A percentile compares a stretch with the other conserved stretches of the same genome.
Conservation (phyloP, 37 sponge, comb jelly and placozoan genomes). For the Eunapius fragilis region DNA sequence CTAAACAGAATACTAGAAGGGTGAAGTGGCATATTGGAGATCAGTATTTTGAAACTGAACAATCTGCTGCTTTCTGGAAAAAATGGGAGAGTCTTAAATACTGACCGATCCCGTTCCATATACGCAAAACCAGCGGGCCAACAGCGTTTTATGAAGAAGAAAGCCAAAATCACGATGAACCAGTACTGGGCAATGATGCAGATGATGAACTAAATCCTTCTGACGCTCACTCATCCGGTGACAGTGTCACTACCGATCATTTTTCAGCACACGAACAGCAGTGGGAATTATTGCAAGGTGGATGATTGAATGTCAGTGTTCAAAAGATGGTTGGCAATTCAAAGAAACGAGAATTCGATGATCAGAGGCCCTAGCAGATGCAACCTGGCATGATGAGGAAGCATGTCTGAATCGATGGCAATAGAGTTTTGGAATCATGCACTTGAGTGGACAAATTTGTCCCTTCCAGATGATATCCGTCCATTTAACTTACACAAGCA, state of each 20-base stretch:
- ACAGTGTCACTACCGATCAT: not conserved
- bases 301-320: not conserved
- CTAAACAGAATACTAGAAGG: not conserved
- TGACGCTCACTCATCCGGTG: not conserved
- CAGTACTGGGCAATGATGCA: too few species aligned
- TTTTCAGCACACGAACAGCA: not conserved
- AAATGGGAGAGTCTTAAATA: not conserved
- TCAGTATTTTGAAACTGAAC: not conserved
- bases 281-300: not conserved
- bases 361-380: not conserved
- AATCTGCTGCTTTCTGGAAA: not conserved
- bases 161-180: too few species aligned
- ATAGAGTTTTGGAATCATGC: not conserved
- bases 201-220: too few species aligned
- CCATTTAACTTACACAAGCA: not conserved
- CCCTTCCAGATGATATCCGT: not conserved
- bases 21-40: not conserved
- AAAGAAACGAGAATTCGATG: not conserved
- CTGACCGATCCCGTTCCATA: not conserved
- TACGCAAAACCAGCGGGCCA: not conserved
- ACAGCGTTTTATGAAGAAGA: not conserved
- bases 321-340: not conserved
- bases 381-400: not conserved
- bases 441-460: not conserved
- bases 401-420: not conserved